Conservation (phyloP, 2,113 vertebrate genomes). For the Phalacrocorax brasilianus region DNA sequence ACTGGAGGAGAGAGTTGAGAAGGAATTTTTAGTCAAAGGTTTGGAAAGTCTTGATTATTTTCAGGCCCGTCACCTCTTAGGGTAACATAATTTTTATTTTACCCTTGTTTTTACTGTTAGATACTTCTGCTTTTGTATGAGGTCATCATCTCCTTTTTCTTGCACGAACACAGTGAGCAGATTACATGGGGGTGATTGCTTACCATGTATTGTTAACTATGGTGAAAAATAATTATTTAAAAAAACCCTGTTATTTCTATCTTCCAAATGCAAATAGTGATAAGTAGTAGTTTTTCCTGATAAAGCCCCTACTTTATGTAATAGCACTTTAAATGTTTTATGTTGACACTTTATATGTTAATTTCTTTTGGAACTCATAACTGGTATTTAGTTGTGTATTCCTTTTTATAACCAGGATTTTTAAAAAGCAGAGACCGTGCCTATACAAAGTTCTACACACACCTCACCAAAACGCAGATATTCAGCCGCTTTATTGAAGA, state of each 20-base stretch:
- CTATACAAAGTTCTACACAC: slow-evolving; percentile 93
- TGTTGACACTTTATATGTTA: neutral
- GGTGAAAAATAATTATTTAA: neutral
- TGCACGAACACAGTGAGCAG: neutral
- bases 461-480: slow-evolving; percentile 95
- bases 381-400: slow-evolving; percentile 36
- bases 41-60: neutral
- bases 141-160: neutral
- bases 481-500: slow-evolving; percentile 99
- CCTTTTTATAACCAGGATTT: slow-evolving; percentile 80
- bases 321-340: neutral
- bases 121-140: neutral
- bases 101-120: neutral
- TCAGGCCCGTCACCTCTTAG: neutral
- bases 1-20: neutral
- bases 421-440: slow-evolving; percentile 95
- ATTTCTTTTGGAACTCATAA: neutral
- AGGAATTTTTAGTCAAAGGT: neutral
- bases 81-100: neutral
- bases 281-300: neutral
- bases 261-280: neutral
- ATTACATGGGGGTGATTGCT: neutral
- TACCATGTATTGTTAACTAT: neutral
- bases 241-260: neutral
- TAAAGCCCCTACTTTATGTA: neutral